Evolutionary conservation across 2,888 invertebrate genomes (phyloP).

Genomic region (Tipula vernalis): DNA sequence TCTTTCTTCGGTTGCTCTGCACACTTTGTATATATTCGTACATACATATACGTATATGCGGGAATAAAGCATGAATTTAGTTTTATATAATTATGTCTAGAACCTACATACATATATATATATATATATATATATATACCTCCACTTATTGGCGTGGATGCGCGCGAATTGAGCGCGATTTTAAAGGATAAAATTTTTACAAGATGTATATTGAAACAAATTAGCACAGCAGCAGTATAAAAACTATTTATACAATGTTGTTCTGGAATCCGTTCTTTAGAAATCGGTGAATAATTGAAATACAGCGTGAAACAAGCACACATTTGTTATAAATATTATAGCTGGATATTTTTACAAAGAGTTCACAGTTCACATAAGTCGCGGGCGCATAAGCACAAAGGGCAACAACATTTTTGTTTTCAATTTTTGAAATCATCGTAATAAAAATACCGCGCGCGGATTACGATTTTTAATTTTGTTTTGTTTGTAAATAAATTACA

Average conservation of each 20-base stretch:
- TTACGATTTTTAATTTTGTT: background rate
- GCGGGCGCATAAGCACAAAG: background rate
- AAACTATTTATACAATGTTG: background rate
- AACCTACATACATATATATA: no score
- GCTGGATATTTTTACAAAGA: background rate
- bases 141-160: background rate
- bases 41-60: background rate
- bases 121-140: background rate
- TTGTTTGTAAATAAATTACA: background rate
- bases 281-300: background rate
- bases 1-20: background rate
- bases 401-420: background rate
- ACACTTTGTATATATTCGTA: background rate
- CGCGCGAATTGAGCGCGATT: background rate
- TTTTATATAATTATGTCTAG: background rate
- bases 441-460: background rate
- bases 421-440: background rate
- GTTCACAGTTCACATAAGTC: background rate
- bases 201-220: background rate
- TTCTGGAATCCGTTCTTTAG: background rate
- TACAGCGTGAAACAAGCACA: background rate
- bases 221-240: background rate
- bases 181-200: background rate
- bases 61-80: background rate
- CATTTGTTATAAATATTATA: background rate